These are phyloP conservation scores for Aeoliscus strigatus DNA, from an alignment of 2,797 vertebrate species.

Conservation along the genomic window DNA sequence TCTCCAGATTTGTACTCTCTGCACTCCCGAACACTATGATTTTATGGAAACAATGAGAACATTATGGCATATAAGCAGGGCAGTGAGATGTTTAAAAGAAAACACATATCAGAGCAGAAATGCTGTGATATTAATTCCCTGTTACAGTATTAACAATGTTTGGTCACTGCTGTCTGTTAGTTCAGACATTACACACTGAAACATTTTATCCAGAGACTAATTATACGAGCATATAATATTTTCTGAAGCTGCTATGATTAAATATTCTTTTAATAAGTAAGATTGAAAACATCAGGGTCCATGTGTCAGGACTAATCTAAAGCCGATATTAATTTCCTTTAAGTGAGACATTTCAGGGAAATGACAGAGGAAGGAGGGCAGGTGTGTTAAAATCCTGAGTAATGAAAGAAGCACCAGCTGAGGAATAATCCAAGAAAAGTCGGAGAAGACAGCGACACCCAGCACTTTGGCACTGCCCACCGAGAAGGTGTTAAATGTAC, in stretches of 20 bases:
- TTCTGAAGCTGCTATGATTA: constrained; percentile 12
- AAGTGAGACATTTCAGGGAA: constrained; percentile 28
- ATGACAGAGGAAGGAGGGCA: constrained; percentile 19
- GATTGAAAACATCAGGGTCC: constrained; percentile 1
- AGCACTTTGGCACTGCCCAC: constrained; percentile 37
- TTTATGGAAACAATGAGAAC: too few relatives aligned
- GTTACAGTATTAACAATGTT: too few relatives aligned
- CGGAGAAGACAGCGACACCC: constrained; percentile 28
- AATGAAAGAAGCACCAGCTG: constrained; percentile 39
- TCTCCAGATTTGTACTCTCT: too few relatives aligned
- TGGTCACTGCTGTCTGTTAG: too few relatives aligned
- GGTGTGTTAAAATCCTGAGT: constrained; percentile 22
- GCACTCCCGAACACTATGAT: too few relatives aligned
- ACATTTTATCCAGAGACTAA: too few relatives aligned
- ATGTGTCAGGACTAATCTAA: constrained; percentile 11
- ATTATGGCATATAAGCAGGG: too few relatives aligned
- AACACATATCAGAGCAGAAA: too few relatives aligned
- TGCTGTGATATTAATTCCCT: too few relatives aligned
- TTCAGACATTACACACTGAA: too few relatives aligned
- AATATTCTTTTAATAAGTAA: constrained; percentile 11
- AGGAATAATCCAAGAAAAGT: constrained; percentile 39
- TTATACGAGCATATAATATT: constrained; percentile 1
- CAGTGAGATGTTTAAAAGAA: too few relatives aligned
- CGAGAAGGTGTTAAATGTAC: constrained; percentile 56
- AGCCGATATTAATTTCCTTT: constrained; percentile 23